A percentile compares a stretch with the other conserved stretches of the same genome.
Conservation (phyloP, 1,140 invertebrate species). For the Eriosoma lanigerum region DNA sequence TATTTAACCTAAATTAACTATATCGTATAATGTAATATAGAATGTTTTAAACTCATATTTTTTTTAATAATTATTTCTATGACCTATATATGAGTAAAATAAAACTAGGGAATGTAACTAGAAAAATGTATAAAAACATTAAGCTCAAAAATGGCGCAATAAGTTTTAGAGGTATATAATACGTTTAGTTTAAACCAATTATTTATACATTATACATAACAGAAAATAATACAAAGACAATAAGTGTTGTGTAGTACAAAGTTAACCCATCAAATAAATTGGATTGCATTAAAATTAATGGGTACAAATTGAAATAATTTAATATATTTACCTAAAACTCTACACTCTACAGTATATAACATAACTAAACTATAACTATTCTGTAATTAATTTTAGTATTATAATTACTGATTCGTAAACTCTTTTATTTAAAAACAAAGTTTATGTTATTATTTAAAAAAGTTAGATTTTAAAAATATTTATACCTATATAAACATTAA, state of each 20-base stretch:
- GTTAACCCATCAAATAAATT: not conserved
- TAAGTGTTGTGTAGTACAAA: not conserved
- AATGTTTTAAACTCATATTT: not conserved
- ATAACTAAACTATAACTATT: too few relatives aligned
- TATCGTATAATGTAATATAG: not conserved
- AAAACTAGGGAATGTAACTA: not conserved
- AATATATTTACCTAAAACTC: too few relatives aligned
- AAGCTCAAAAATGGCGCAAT: slow-evolving; percentile 1
- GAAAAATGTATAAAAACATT: slow-evolving; percentile 3
- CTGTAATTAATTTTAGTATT: too few relatives aligned
- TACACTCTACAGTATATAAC: too few relatives aligned
- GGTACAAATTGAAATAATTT: too few relatives aligned
- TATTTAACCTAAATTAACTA: not conserved
- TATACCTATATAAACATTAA: too few relatives aligned
- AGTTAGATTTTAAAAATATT: too few relatives aligned
- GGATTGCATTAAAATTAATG: slow-evolving; percentile 3
- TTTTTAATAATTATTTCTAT: not conserved
- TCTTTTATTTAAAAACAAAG: too few relatives aligned
- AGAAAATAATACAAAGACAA: not conserved
- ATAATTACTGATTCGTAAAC: too few relatives aligned
- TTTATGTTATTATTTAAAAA: too few relatives aligned
- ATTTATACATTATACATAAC: not conserved
- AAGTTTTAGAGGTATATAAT: not conserved
- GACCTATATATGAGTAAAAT: not conserved
- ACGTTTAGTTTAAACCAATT: slow-evolving; percentile 4